Percentiles rank a stretch among this genome's conserved stretches.
These are phyloP conservation scores for Python bivittatus DNA, from an alignment of 2,113 vertebrate species.

Conservation along the genomic window DNA sequence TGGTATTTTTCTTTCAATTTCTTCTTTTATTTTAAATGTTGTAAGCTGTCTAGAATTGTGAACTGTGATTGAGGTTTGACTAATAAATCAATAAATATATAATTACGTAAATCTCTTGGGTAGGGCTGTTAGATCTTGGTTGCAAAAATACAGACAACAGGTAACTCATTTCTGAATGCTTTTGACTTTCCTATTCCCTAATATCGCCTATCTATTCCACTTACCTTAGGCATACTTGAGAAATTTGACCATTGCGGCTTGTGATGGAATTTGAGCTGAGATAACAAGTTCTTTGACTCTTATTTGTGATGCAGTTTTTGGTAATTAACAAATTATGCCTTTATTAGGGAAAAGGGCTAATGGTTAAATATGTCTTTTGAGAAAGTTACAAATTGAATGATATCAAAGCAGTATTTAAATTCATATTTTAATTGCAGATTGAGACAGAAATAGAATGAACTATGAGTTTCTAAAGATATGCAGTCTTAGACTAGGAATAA, in stretches of 20 bases:
- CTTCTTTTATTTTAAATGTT: not conserved
- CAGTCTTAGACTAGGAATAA: not conserved
- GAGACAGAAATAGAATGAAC: not conserved
- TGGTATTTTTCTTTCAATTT: not conserved
- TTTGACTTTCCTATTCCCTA: not conserved
- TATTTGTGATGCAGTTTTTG: not conserved
- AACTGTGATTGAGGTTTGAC: not conserved
- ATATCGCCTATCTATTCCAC: not conserved
- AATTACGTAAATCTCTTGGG: not conserved
- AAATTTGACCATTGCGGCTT: not conserved
- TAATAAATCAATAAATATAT: not conserved
- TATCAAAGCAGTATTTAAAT: not conserved
- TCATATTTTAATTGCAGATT: not conserved
- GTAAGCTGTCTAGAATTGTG: no score
- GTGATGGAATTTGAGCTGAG: not conserved
- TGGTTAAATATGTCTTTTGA: not conserved
- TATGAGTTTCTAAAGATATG: not conserved
- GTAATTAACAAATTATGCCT: not conserved
- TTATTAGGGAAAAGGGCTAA: not conserved
- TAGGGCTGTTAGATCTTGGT: not conserved
- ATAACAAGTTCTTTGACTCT: not conserved
- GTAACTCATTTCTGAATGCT: not conserved
- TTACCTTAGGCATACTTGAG: not conserved
- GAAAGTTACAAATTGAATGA: not conserved
- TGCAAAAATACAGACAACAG: not conserved